Conservation (phyloP, 2,888 invertebrate species). For the Toxonevra muliebris region DNA sequence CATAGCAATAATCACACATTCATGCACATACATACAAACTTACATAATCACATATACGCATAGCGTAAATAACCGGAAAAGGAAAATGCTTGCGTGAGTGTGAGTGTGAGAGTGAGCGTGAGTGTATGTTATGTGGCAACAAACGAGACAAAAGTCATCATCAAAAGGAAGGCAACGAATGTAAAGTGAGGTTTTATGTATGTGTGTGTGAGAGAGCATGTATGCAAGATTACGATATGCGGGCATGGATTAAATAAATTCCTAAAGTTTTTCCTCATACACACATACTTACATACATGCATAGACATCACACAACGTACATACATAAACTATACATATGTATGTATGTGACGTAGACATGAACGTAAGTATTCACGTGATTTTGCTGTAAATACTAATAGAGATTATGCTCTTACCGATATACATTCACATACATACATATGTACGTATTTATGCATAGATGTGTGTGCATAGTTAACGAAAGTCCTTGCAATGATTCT, state of each 20-base stretch:
- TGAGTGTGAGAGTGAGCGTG: no score
- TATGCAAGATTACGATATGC: slow-evolving; percentile 23
- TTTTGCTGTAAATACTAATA: slow-evolving; percentile 1
- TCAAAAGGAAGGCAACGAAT: background rate
- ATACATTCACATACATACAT: background rate
- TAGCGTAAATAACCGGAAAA: background rate
- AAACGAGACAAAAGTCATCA: slow-evolving; percentile 5
- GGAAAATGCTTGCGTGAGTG: no score
- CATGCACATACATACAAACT: slow-evolving; percentile 14
- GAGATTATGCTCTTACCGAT: background rate
- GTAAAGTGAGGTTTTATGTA: slow-evolving; percentile 4
- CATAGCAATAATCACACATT: slow-evolving; percentile 27
- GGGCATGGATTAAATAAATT: slow-evolving; percentile 35
- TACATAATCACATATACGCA: background rate
- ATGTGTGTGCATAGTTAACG: no score
- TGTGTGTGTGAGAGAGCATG: slow-evolving; percentile 1
- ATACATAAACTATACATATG: background rate
- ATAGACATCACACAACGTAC: background rate
- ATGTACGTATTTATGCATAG: background rate
- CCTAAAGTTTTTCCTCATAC: slow-evolving; percentile 12
- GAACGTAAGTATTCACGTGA: background rate
- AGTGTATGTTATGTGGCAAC: background rate
- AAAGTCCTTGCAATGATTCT: no score
- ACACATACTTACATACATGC: background rate
- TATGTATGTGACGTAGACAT: no score